phyloP scores from a whole-genome alignment of 1,140 invertebrate genomes.

The Temnothorax curvispinosus region DNA sequence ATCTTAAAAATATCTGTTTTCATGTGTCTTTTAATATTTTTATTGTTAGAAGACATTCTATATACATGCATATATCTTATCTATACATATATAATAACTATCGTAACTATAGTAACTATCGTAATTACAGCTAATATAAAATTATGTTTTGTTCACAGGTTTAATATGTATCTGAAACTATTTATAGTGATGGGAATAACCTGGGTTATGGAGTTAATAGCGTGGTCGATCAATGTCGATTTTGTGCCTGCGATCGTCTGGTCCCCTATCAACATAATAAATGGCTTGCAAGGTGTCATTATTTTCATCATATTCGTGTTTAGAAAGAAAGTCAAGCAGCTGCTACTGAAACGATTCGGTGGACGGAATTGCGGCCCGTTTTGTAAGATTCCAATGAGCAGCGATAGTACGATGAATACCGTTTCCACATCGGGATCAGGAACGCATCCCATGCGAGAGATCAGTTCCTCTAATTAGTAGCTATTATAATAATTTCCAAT shows the following conservation, averaged over 20 bases:
- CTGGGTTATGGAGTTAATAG: conserved; percentile 90
- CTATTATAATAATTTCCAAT: not conserved
- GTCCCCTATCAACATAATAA: conserved; percentile 86
- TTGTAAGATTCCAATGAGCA: conserved; percentile 79
- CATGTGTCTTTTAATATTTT: not conserved
- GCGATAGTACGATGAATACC: conserved; percentile 72
- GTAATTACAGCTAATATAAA: not conserved
- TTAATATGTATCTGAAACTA: conserved; percentile 89
- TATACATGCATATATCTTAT: too few relatives aligned
- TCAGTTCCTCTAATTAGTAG: not conserved
- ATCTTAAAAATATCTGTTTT: too few relatives aligned
- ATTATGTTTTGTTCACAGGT: conserved; percentile 82
- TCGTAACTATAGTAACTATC: too few relatives aligned
- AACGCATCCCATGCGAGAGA: not conserved
- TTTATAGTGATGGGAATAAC: conserved; percentile 91
- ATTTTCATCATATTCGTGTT: conserved; percentile 91
- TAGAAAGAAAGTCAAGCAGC: conserved; percentile 82
- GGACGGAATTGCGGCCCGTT: conserved; percentile 67
- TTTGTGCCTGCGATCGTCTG: conserved; percentile 86
- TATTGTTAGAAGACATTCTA: not conserved
- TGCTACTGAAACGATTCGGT: conserved; percentile 85
- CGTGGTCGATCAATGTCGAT: conserved; percentile 83
- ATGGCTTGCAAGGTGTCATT: conserved; percentile 88
- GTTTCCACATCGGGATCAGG: too few relatives aligned
- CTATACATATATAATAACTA: too few relatives aligned